These are phyloP conservation scores for Platycnemis pennipes DNA, from an alignment of 2,888 invertebrate genomes.

Conservation along the genomic window DNA sequence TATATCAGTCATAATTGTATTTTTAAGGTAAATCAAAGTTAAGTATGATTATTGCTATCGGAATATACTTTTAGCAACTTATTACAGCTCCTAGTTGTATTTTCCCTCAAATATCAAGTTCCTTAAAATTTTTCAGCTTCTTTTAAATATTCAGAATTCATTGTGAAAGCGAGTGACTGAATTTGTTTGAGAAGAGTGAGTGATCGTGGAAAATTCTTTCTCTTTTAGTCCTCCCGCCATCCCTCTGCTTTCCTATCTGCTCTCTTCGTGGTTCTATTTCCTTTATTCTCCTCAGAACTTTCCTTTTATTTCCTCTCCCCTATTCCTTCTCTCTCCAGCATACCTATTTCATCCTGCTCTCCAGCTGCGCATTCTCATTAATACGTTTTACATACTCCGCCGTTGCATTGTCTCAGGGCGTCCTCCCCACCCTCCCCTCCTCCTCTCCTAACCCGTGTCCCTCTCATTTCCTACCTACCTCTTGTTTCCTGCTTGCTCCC, in stretches of 20 bases:
- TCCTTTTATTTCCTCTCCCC: background rate
- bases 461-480: background rate
- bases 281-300: background rate
- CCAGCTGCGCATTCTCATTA: constrained; percentile 45
- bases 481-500: background rate
- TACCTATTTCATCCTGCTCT: background rate
- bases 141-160: no score
- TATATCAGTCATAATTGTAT: no score
- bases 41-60: no score
- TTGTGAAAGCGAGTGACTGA: no score
- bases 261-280: background rate
- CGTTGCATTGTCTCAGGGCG: constrained; percentile 13
- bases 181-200: no score
- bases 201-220: background rate
- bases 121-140: no score
- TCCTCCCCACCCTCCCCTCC: background rate
- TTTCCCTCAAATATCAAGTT: no score
- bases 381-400: constrained; percentile 36
- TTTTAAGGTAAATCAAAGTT: no score
- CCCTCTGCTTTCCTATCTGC: background rate
- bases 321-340: background rate
- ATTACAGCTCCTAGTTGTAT: no score
- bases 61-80: no score
- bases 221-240: background rate
- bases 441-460: background rate